These are phyloP conservation scores for Prochilodus magdalenae DNA, from an alignment of 2,113 vertebrate genomes.

Conservation along the genomic window DNA sequence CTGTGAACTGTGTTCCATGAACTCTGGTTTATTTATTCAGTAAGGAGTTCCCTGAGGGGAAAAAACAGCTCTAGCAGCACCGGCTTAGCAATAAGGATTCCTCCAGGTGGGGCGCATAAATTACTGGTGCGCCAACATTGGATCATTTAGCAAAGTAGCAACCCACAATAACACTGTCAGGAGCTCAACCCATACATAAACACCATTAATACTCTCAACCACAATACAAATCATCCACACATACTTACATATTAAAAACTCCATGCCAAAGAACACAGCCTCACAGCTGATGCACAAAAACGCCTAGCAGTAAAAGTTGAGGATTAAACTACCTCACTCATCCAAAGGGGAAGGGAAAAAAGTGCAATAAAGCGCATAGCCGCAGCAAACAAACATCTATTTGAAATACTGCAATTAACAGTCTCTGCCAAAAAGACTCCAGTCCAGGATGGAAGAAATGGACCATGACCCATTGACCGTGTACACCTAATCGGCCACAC, in stretches of 20 bases:
- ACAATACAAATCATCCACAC: constrained; percentile 11
- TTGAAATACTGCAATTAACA: not conserved
- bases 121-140: constrained; percentile 16
- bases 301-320: constrained; percentile 39
- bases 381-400: not conserved
- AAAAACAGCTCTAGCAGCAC: constrained; percentile 61
- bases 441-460: constrained; percentile 31
- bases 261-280: constrained; percentile 7
- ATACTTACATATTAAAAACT: not conserved
- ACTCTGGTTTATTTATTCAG: constrained; percentile 38
- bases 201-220: constrained; percentile 12
- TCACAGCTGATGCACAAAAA: not conserved
- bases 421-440: not conserved
- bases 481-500: constrained; percentile 31
- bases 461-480: constrained; percentile 38
- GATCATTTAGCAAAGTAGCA: constrained; percentile 33
- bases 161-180: not conserved
- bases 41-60: constrained; percentile 55
- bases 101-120: constrained; percentile 38
- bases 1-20: constrained; percentile 14
- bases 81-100: constrained; percentile 32
- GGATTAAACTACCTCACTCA: constrained; percentile 52
- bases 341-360: not conserved
- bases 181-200: constrained; percentile 9
- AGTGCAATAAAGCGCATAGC: not conserved